Evolutionary conservation across 2,888 invertebrate genomes (phyloP).

Genomic region (Lacanobia wlatinum): DNA sequence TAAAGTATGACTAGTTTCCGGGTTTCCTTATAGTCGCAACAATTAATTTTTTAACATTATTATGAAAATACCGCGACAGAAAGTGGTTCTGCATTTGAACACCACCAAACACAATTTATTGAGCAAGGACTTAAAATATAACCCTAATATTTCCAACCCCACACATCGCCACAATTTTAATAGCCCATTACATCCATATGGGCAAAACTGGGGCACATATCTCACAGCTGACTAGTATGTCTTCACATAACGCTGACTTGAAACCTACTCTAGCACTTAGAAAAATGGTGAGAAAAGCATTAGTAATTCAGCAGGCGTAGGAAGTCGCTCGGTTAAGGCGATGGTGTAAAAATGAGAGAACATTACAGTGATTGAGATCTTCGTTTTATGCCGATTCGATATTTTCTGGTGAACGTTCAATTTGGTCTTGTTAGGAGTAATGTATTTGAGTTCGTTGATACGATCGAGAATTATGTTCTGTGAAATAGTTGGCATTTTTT

Average conservation of each 20-base stretch:
- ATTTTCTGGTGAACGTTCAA: conserved; percentile 33
- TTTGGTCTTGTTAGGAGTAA: conserved; percentile 35
- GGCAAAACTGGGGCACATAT: conserved; percentile 38
- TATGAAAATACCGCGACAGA: too few species aligned
- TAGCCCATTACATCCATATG: conserved; percentile 44
- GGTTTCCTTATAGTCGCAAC: too few species aligned
- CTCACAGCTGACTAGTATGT: conserved; percentile 23
- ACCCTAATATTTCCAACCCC: conserved; percentile 27
- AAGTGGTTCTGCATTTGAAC: not conserved
- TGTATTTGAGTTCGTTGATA: not conserved
- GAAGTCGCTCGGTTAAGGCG: conserved; percentile 54
- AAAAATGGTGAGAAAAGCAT: conserved; percentile 58
- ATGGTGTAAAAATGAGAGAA: conserved; percentile 62
- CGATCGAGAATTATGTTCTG: not conserved
- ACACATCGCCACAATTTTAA: conserved; percentile 43
- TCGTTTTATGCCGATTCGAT: conserved; percentile 39
- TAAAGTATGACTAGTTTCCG: too few species aligned
- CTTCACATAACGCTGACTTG: conserved; percentile 42
- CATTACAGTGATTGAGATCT: conserved; percentile 53
- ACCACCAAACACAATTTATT: not conserved
- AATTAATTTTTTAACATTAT: not conserved
- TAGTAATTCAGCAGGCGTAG: conserved; percentile 60
- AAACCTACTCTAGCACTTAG: conserved; percentile 44
- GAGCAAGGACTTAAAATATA: conserved; percentile 15
- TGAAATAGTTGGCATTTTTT: not conserved